Conservation (phyloP, 1,140 invertebrate species). For the Hypsibius dujardini region DNA sequence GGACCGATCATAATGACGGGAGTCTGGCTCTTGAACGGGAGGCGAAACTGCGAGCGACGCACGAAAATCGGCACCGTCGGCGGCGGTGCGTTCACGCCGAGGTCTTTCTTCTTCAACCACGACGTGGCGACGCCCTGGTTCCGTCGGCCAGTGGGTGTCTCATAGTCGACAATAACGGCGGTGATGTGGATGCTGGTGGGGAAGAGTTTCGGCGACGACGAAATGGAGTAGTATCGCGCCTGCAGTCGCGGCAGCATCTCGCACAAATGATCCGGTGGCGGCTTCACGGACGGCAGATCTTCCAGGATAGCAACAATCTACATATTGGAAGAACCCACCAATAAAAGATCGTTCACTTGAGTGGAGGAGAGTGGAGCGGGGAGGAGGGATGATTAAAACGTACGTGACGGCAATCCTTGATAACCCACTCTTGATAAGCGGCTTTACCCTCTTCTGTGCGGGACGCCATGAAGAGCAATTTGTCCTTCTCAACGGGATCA, state of each 20-base stretch:
- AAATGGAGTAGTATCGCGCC: conserved; percentile 94
- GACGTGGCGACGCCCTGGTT: conserved; percentile 87
- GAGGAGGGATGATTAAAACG: too few species aligned
- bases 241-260: conserved; percentile 87
- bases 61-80: conserved; percentile 62
- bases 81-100: conserved; percentile 19
- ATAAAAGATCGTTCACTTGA: too few species aligned
- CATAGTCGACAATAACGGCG: conserved; percentile 83
- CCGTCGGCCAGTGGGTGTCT: conserved; percentile 62
- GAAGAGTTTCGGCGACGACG: conserved; percentile 81
- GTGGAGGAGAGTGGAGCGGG: too few species aligned
- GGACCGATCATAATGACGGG: conserved; percentile 97
- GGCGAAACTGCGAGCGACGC: conserved; percentile 80
- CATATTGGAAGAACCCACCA: too few species aligned
- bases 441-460: conserved; percentile 41
- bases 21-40: conserved; percentile 65
- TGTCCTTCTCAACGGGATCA: conserved; percentile 48
- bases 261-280: conserved; percentile 80
- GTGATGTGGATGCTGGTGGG: conserved; percentile 81
- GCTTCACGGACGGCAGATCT: conserved; percentile 76
- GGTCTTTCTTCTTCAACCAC: conserved; percentile 59
- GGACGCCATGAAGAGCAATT: conserved; percentile 34
- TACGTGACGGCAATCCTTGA: conserved; percentile 70
- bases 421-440: conserved; percentile 75
- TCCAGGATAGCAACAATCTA: conserved; percentile 89